Conservation (phyloP, 2,113 vertebrate genomes). For the Podarcis cretensis region DNA sequence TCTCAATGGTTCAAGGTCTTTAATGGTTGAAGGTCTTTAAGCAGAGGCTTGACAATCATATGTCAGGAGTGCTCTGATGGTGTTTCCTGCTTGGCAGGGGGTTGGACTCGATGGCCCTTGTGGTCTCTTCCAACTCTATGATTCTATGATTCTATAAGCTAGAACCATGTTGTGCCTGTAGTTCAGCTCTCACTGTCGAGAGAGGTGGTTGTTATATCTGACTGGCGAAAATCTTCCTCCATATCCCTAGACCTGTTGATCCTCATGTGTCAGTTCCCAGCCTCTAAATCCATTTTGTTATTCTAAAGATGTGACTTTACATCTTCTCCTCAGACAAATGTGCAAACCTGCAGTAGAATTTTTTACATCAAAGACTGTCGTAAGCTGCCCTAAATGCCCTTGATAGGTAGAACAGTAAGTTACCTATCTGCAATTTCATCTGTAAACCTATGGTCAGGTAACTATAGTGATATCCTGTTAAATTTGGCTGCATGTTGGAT, state of each 20-base stretch:
- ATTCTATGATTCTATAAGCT: no score
- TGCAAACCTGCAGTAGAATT: background rate
- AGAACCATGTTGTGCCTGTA: background rate
- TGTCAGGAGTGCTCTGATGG: no score
- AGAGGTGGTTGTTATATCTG: background rate
- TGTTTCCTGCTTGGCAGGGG: no score
- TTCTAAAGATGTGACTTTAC: background rate
- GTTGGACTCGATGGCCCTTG: no score
- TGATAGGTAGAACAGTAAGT: background rate
- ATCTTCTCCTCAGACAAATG: background rate
- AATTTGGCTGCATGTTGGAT: background rate
- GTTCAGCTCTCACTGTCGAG: background rate
- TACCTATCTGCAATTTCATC: background rate
- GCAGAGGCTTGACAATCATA: no score
- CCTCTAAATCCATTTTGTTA: background rate
- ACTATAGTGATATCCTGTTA: background rate
- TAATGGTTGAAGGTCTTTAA: no score
- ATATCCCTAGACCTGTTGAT: background rate
- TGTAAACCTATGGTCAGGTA: background rate
- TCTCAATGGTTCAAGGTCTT: constrained; percentile 31
- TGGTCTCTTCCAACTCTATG: no score
- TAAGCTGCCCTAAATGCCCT: background rate
- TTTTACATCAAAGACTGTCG: background rate
- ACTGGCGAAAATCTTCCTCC: background rate
- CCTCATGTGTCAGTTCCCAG: background rate